Percentiles rank a stretch among this genome's conserved stretches.
phyloP scores from a whole-genome alignment of 2,797 vertebrate species.

The Enteromius anoplus region DNA sequence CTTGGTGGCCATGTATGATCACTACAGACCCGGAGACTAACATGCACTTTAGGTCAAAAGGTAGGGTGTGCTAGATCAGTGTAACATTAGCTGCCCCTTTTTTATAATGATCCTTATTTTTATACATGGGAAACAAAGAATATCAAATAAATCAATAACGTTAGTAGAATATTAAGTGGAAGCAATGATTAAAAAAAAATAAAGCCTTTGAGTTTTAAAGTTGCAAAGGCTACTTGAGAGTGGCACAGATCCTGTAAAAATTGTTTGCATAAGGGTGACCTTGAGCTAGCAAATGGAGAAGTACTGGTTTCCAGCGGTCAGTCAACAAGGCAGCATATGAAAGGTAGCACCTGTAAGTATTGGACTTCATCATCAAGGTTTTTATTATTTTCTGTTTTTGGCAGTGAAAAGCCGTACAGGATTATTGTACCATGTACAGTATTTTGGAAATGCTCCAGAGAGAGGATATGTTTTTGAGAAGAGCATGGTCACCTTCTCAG shows the following conservation, averaged over 20 bases:
- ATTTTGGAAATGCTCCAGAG: constrained; percentile 94
- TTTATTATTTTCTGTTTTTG: constrained; percentile 13
- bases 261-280: constrained; percentile 22
- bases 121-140: not conserved
- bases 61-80: constrained; percentile 67
- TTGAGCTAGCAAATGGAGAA: not conserved
- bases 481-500: constrained; percentile 89
- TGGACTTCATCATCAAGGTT: not conserved
- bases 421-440: constrained; percentile 92
- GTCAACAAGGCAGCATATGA: not conserved
- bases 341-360: constrained; percentile 4
- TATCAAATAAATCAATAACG: not conserved
- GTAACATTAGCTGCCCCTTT: not conserved
- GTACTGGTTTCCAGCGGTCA: not conserved
- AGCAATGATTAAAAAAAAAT: not conserved
- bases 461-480: constrained; percentile 97
- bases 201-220: not conserved
- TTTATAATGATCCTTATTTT: not conserved
- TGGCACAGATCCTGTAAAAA: not conserved
- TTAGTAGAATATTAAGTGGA: not conserved
- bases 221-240: not conserved
- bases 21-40: constrained; percentile 89
- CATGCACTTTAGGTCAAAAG: constrained; percentile 87
- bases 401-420: constrained; percentile 66
- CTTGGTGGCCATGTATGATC: constrained; percentile 99